These are phyloP conservation scores for Leptobrachium ailaonicum DNA, from an alignment of 2,113 vertebrate genomes.

Conservation along the genomic window DNA sequence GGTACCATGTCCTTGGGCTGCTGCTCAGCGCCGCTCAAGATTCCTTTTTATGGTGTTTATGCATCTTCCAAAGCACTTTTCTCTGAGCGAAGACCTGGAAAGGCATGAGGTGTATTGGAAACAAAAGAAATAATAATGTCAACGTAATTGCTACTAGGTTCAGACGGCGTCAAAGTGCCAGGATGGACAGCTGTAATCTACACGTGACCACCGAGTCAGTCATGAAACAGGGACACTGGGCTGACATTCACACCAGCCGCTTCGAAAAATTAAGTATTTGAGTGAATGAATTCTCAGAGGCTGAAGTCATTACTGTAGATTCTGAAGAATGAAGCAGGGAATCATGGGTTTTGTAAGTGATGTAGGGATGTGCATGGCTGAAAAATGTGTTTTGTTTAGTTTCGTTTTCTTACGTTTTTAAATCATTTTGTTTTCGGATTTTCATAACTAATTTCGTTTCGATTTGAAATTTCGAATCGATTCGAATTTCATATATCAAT, in stretches of 20 bases:
- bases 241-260: not conserved
- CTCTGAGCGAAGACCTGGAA: constrained; percentile 39
- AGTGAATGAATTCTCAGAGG: no score
- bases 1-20: constrained; percentile 61
- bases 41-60: constrained; percentile 39
- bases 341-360: no score
- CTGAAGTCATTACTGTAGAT: no score
- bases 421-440: no score
- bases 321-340: no score
- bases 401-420: no score
- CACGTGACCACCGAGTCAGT: not conserved
- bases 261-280: no score
- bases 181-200: constrained; percentile 50
- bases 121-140: constrained; percentile 50
- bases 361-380: no score
- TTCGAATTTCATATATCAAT: no score
- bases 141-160: constrained; percentile 49
- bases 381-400: no score
- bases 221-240: not conserved
- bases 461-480: no score
- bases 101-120: constrained; percentile 51
- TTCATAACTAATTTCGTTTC: no score
- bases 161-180: constrained; percentile 45
- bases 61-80: constrained; percentile 53
- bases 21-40: constrained; percentile 47